Conservation (phyloP, 2,888 invertebrate genomes). For the Hydropsyche betteni region DNA sequence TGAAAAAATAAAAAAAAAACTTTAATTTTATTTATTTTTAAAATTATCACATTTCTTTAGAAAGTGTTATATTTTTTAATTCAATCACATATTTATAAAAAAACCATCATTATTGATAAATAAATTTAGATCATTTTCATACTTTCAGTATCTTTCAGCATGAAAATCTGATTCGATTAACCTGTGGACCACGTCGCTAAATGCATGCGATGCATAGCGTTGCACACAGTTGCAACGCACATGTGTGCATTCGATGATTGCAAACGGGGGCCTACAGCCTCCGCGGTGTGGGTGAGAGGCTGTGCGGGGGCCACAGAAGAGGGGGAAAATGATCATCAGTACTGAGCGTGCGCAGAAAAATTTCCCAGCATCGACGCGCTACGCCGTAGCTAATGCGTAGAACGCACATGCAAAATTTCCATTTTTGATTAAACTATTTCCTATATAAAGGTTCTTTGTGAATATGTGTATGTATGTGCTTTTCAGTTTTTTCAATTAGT, state of each 20-base stretch:
- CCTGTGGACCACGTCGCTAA: slow-evolving; percentile 34
- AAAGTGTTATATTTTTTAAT: too few relatives aligned
- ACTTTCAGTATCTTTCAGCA: too few relatives aligned
- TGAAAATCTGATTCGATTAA: too few relatives aligned
- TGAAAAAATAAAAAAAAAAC: neutral
- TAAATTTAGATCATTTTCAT: too few relatives aligned
- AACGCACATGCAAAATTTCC: slow-evolving; percentile 5
- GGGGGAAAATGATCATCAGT: slow-evolving; percentile 31
- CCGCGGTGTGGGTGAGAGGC: slow-evolving; percentile 9
- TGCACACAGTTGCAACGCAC: slow-evolving; percentile 37
- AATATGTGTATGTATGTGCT: too few relatives aligned
- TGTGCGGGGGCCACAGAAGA: neutral
- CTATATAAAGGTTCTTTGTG: too few relatives aligned
- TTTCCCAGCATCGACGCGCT: slow-evolving; percentile 32
- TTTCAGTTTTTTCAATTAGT: too few relatives aligned
- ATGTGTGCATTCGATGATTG: slow-evolving; percentile 43
- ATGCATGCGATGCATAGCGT: slow-evolving; percentile 19
- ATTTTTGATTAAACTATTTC: too few relatives aligned
- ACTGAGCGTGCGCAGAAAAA: slow-evolving; percentile 41
- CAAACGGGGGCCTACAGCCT: neutral
- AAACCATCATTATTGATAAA: too few relatives aligned
- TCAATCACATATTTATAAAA: too few relatives aligned
- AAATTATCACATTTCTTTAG: neutral
- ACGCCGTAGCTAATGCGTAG: slow-evolving; percentile 32
- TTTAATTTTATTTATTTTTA: neutral